Evolutionary conservation across 2,113 vertebrate genomes (phyloP).

Genomic region (Colossoma macropomum): DNA sequence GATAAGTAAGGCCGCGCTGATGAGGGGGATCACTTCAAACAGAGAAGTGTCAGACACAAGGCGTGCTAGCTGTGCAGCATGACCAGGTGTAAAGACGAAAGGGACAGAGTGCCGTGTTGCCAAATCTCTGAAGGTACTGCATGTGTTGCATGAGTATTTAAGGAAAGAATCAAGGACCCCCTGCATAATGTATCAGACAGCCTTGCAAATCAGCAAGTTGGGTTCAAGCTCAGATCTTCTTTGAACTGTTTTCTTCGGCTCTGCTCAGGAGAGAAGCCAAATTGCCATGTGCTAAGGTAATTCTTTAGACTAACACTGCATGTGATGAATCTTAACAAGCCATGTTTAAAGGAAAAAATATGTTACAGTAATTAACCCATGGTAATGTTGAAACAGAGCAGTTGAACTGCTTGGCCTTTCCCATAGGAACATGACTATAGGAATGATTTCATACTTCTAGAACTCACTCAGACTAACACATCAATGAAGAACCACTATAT

Average conservation of each 20-base stretch:
- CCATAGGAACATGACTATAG: background rate
- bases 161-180: conserved; percentile 63
- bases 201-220: conserved; percentile 59
- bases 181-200: conserved; percentile 65
- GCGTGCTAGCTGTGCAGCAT: conserved; percentile 37
- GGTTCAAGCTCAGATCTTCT: conserved; percentile 39
- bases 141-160: conserved; percentile 35
- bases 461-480: background rate
- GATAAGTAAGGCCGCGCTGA: conserved; percentile 53
- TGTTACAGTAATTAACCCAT: conserved; percentile 12
- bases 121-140: conserved; percentile 34
- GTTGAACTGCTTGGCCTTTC: background rate
- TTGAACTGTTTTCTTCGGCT: conserved; percentile 5
- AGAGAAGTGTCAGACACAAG: conserved; percentile 50
- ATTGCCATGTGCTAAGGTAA: conserved; percentile 22
- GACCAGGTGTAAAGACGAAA: conserved; percentile 37
- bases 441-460: conserved; percentile 4
- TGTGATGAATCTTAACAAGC: conserved; percentile 12
- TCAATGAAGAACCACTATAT: background rate
- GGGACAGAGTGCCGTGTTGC: conserved; percentile 14
- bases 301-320: conserved; percentile 21
- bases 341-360: conserved; percentile 35
- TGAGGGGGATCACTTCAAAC: conserved; percentile 60
- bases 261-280: conserved; percentile 2
- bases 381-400: conserved; percentile 1